Conservation (phyloP, 2,797 vertebrate species). For the Xiphorhynchus erythropygius region DNA sequence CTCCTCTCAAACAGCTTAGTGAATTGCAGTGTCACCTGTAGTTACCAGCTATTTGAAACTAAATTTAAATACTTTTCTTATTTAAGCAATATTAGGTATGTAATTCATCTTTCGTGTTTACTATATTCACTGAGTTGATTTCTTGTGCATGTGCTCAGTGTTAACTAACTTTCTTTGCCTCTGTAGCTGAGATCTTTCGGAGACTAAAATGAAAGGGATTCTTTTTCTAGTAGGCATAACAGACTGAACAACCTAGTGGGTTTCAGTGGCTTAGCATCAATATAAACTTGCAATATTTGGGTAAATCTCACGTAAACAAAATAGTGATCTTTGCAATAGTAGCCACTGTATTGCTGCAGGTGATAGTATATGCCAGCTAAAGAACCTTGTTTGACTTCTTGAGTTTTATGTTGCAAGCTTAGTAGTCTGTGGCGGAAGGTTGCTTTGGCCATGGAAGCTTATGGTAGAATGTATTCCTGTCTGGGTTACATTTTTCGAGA, state of each 20-base stretch:
- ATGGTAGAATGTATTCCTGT: background rate
- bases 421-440: background rate
- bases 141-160: accelerated
- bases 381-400: background rate
- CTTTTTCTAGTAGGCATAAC: background rate
- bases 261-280: background rate
- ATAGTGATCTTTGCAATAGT: background rate
- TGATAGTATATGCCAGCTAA: background rate
- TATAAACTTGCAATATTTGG: background rate
- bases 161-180: background rate
- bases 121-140: background rate
- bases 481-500: background rate
- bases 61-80: background rate
- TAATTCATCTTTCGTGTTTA: background rate
- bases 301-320: background rate
- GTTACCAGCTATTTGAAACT: background rate
- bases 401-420: background rate
- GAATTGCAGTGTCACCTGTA: background rate
- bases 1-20: background rate
- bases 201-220: background rate
- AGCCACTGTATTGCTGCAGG: background rate
- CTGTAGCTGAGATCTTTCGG: background rate
- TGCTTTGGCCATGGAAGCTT: background rate
- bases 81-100: background rate
- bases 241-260: background rate